These are phyloP conservation scores for Silurus lanzhouensis DNA, from an alignment of 2,797 vertebrate genomes.

Conservation along the genomic window DNA sequence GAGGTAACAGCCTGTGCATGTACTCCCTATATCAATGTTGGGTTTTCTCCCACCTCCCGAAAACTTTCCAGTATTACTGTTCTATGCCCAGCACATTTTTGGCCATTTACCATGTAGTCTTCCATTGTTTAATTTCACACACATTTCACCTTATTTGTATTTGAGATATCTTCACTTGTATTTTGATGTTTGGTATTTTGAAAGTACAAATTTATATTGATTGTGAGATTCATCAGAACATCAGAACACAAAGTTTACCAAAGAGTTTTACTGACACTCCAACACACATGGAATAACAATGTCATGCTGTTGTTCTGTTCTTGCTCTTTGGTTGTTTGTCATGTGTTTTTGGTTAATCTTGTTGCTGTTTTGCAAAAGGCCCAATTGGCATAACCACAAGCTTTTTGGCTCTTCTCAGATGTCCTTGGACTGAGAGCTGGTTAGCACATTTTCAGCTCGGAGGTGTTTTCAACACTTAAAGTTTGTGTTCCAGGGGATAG, in stretches of 20 bases:
- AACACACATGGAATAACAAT: not conserved
- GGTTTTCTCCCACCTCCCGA: not conserved
- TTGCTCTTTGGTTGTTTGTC: constrained; percentile 16
- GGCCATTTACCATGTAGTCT: not conserved
- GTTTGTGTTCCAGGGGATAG: not conserved
- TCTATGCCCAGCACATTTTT: not conserved
- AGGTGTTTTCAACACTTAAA: not conserved
- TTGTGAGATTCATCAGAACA: not conserved
- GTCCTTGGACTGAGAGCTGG: constrained; percentile 3
- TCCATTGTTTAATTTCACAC: not conserved
- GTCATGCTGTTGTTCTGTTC: not conserved
- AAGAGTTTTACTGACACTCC: not conserved
- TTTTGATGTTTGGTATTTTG: not conserved
- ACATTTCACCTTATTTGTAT: not conserved
- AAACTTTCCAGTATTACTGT: not conserved
- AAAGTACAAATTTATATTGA: not conserved
- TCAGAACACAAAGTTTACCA: not conserved
- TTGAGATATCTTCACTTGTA: not conserved
- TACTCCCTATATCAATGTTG: not conserved
- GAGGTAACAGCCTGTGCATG: not conserved
- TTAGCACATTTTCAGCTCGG: constrained; percentile 2
- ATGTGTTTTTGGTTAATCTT: not conserved
- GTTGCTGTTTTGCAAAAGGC: constrained; percentile 2
- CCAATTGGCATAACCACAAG: constrained; percentile 2
- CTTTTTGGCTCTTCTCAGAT: constrained; percentile 11